Percentiles rank a stretch among this genome's conserved stretches.
phyloP scores from a whole-genome alignment of 2,113 vertebrate genomes.

The Hypanus sabinus region DNA sequence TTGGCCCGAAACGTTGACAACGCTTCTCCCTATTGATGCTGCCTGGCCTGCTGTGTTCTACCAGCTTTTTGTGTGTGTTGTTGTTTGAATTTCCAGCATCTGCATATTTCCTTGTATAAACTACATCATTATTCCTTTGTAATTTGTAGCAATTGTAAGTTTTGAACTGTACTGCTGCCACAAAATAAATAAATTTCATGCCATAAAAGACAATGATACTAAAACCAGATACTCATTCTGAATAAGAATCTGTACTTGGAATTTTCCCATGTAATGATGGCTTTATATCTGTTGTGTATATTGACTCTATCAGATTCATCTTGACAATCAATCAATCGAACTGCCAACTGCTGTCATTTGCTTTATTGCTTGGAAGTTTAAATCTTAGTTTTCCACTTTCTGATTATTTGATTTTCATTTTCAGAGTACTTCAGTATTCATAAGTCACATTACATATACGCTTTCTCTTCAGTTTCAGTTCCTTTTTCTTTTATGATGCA shows the following conservation, averaged over 20 bases:
- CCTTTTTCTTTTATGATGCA: not conserved
- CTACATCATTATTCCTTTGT: too few species aligned
- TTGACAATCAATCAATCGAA: not conserved
- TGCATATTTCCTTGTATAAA: too few species aligned
- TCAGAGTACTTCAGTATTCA: not conserved
- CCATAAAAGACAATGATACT: too few species aligned
- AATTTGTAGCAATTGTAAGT: too few species aligned
- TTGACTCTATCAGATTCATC: not conserved
- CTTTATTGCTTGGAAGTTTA: not conserved
- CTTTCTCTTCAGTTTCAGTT: not conserved
- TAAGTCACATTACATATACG: not conserved
- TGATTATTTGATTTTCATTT: not conserved
- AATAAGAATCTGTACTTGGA: not conserved
- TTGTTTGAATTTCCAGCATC: too few species aligned
- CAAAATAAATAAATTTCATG: too few species aligned
- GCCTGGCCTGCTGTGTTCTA: too few species aligned
- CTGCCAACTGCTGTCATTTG: not conserved
- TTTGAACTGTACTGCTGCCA: too few species aligned
- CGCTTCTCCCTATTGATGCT: too few species aligned
- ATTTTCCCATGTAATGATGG: not conserved
- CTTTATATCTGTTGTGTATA: not conserved
- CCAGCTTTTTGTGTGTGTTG: too few species aligned
- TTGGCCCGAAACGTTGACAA: too few species aligned
- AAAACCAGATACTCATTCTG: too few species aligned
- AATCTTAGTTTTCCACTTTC: not conserved